Conservation (phyloP, 2,113 vertebrate genomes). For the Lynx canadensis region DNA sequence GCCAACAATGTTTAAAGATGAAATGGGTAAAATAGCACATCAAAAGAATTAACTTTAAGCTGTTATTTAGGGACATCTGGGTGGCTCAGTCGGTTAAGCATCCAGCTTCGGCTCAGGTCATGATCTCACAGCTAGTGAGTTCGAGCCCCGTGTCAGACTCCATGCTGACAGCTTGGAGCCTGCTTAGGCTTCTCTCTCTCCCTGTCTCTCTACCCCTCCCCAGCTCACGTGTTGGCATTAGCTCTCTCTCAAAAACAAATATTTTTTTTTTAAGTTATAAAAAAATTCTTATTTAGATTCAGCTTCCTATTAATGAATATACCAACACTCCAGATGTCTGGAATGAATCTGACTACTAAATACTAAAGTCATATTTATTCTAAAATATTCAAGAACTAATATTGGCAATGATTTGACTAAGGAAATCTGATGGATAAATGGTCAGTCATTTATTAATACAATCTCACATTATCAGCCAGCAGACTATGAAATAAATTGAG, state of each 20-base stretch:
- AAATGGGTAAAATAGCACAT: neutral
- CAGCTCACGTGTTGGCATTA: neutral
- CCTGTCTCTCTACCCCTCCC: neutral
- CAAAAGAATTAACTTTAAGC: slow-evolving; percentile 2
- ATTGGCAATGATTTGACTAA: neutral
- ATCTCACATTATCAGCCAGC: neutral
- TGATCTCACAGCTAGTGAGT: neutral
- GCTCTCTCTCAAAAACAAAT: no score
- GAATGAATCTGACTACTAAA: neutral
- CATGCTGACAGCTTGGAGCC: neutral
- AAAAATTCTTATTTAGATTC: neutral
- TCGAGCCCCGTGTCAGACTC: neutral
- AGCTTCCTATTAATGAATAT: neutral
- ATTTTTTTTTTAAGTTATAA: no score
- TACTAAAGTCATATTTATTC: neutral
- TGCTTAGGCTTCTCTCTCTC: neutral
- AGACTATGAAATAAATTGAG: neutral
- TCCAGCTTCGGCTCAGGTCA: neutral
- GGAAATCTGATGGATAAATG: neutral
- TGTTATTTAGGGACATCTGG: neutral
- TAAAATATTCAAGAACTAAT: neutral
- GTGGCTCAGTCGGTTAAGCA: neutral
- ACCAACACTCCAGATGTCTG: neutral
- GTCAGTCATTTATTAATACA: neutral
- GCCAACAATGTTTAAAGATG: neutral